A percentile compares a stretch with the other conserved stretches of the same genome.
Conservation (phyloP, 2,113 vertebrate genomes). For the Calyptomena viridis region DNA sequence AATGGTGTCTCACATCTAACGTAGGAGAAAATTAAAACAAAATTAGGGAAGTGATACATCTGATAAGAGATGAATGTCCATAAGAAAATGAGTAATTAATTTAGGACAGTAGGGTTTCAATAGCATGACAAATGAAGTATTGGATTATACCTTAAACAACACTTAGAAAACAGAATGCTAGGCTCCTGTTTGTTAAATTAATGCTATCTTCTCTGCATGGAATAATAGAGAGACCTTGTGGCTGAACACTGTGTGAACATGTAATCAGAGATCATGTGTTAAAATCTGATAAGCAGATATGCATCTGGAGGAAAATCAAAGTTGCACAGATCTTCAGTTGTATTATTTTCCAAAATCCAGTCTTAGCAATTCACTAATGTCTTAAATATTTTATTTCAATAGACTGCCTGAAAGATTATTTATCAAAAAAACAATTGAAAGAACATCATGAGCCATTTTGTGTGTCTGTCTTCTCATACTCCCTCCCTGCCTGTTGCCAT, state of each 20-base stretch:
- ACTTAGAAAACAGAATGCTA: neutral
- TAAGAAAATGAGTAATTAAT: neutral
- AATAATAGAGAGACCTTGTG: neutral
- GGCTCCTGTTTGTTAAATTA: neutral
- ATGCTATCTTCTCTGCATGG: neutral
- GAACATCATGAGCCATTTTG: neutral
- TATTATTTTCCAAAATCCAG: neutral
- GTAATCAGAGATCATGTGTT: neutral
- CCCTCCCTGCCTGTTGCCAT: slow-evolving; percentile 25
- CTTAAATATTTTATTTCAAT: neutral
- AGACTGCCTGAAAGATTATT: neutral
- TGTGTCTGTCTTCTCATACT: neutral
- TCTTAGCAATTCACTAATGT: neutral
- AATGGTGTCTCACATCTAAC: neutral
- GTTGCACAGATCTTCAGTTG: neutral
- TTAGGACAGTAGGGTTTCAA: neutral
- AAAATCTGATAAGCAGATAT: neutral
- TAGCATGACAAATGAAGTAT: neutral
- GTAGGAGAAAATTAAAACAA: neutral
- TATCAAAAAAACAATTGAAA: neutral
- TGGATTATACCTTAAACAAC: neutral
- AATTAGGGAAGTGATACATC: neutral
- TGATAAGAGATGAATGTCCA: neutral
- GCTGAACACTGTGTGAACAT: neutral
- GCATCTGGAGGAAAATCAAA: neutral